Evolutionary conservation across 2,888 invertebrate genomes (phyloP).

Genomic region (Erebia ligea): DNA sequence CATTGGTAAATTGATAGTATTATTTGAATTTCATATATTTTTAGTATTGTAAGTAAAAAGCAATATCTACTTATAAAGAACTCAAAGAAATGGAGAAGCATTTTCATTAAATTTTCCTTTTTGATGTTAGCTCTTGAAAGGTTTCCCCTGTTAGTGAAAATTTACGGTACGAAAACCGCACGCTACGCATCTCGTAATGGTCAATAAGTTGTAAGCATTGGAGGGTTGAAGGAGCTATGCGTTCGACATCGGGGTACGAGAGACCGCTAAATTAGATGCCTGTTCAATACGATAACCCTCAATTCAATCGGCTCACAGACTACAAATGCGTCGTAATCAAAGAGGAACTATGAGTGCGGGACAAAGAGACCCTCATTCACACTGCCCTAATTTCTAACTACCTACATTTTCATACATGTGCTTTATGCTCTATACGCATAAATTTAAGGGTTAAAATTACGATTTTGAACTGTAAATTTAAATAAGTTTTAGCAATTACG

Average conservation of each 20-base stretch:
- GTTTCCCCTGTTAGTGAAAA: slow-evolving; percentile 13
- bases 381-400: slow-evolving; percentile 26
- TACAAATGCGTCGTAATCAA: slow-evolving; percentile 35
- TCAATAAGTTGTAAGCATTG: slow-evolving; percentile 11
- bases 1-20: no score
- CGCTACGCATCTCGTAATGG: slow-evolving; percentile 3
- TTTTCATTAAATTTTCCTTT: slow-evolving; percentile 10
- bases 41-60: not conserved
- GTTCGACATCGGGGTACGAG: slow-evolving; percentile 8
- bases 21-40: not conserved
- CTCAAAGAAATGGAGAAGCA: not conserved
- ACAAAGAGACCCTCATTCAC: slow-evolving; percentile 17
- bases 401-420: not conserved
- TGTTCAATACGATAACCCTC: slow-evolving; percentile 26
- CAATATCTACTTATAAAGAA: not conserved
- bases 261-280: slow-evolving; percentile 29
- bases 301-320: slow-evolving; percentile 30
- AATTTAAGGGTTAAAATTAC: slow-evolving; percentile 15
- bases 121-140: slow-evolving; percentile 16
- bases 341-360: slow-evolving; percentile 24
- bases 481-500: slow-evolving; percentile 2
- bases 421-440: not conserved
- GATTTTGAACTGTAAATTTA: slow-evolving; percentile 1
- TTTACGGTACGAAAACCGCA: slow-evolving; percentile 11
- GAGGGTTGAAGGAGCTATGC: slow-evolving; percentile 9